Evolutionary conservation across 2,888 invertebrate species (phyloP), one percentile per base, ranked within the genome.

Genomic region (Strigamia transsilvanica): DNA sequence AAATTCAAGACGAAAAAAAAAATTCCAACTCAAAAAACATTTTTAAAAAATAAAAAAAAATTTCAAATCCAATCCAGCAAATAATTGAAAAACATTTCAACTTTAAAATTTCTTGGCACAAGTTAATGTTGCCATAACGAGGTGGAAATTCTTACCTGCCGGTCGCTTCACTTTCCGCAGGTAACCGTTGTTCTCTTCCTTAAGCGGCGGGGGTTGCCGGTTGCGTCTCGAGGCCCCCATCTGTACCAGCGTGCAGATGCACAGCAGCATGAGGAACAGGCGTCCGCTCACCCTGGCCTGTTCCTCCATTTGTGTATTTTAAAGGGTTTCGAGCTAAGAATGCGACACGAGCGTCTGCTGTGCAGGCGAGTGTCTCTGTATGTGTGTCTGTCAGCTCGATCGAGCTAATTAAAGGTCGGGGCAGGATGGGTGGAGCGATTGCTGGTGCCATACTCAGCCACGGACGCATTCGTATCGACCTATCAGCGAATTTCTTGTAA

Each of bases 331-430:
- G 23, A n/a, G 23, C 18, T 61, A 21, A 23, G 61, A 61, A 21
- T 23, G 61, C 61, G 61, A 61, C 61, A 61, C 61, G 61, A 61
- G 61, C 61, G 61, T 61, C 61, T 61, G 21, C 61, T 61, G 23
- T 61, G 61, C 61, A 61, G 18, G 61, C 61, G 61, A 61, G 61
- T 61, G 61, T 61, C 61, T 61, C 61, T 61, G 23, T 61, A 61
- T 61, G 61, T 61, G 61, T 61, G 61, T 21, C 61, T 61, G 61
- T 61, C 61, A 61, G 61, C 61, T 61, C 21, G 61, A 23, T 23
- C 61, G 61, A 61, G 61, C 61, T 61, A 61, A 61, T 61, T 61
- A 61, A 61, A 61, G 61, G 61, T 61, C 61, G 61, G 61, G 61
- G 61, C 61, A 61, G 61, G 61, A 18, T 61, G 61, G 61, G 61